Base-by-base conservation (phyloP, 2,888 invertebrate genomes). In the Azorinus chamasolen region DNA sequence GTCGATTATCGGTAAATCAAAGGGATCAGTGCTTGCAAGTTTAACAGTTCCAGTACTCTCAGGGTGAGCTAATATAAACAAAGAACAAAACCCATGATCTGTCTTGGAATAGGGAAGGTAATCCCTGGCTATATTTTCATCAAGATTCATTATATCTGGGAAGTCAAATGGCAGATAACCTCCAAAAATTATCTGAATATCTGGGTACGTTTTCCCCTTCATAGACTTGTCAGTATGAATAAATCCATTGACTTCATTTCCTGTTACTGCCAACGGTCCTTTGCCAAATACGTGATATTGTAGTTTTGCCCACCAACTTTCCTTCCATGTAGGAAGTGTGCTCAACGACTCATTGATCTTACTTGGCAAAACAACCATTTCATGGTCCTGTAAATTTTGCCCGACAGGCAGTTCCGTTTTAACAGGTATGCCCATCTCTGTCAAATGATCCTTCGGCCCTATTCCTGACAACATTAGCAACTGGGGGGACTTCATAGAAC, bases 391-490 rank as follows among this genome's bases (percentile, higher is more conserved):
- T n/a, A n/a, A n/a, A n/a, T n/a, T n/a, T n/a, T n/a, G n/a, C n/a
- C n/a, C n/a, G n/a, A n/a, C 91, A 6, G 90, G 90, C 20, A 91
- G 68, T 69, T 91, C 88, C n/a, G 83, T 84, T 6, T 87, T 79
- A 6, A 90, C 81, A 8, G 86, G 86, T 48, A 91, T 88, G 85
- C 85, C 83, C n/a, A 90, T 72, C n/a, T 87, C 83, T 45, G 90
- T 79, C 14, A 93, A 84, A 27, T 92, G 89, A 20, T 87, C 82
- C n/a, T 72, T 78, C 2, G 92, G 93, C 18, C 93, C 93, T 39
- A 93, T 85, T n/a, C 91, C 91, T 51, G 91, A 91, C 39, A 90
- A 73, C 87, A 93, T 84, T 14, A 93, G 80, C 5, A 93, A 72
- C 43, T 91, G 88, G 87, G n/a, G n/a, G n/a, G n/a, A n/a, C n/a